Percentiles rank a stretch among this genome's conserved stretches.
These are phyloP conservation scores for Mesoclemmys tuberculata DNA, from an alignment of 2,113 vertebrate genomes.

Conservation along the genomic window DNA sequence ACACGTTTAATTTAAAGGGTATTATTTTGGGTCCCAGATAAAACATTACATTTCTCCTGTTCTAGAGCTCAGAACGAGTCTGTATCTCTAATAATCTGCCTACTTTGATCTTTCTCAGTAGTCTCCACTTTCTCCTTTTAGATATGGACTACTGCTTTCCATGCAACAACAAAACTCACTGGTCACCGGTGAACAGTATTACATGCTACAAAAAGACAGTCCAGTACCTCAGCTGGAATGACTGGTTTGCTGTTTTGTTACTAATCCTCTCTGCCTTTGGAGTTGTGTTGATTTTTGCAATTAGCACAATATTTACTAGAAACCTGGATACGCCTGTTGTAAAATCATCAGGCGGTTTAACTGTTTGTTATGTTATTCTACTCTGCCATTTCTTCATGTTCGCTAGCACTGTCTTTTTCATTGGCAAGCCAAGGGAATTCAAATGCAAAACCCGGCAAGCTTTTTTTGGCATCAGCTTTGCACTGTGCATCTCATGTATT, in stretches of 20 bases:
- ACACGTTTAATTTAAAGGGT: background rate
- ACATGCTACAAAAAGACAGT: slow-evolving; percentile 79
- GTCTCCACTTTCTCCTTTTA: slow-evolving; percentile 59
- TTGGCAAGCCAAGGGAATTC: slow-evolving; percentile 81
- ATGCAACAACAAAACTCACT: slow-evolving; percentile 82
- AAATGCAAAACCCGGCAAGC: slow-evolving; percentile 86
- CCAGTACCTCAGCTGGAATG: slow-evolving; percentile 83
- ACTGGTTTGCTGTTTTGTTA: slow-evolving; percentile 85
- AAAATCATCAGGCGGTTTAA: slow-evolving; percentile 84
- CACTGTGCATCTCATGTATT: slow-evolving; percentile 89
- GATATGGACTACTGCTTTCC: slow-evolving; percentile 87
- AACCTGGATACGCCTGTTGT: slow-evolving; percentile 85
- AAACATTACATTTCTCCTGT: background rate
- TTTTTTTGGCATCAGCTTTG: slow-evolving; percentile 88
- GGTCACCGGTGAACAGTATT: slow-evolving; percentile 83
- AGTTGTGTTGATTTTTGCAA: slow-evolving; percentile 76
- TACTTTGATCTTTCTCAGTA: background rate
- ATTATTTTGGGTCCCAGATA: background rate
- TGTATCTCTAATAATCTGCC: background rate
- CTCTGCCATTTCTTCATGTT: slow-evolving; percentile 86
- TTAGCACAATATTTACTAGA: slow-evolving; percentile 85
- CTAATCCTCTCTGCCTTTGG: slow-evolving; percentile 80
- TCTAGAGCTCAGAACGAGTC: background rate
- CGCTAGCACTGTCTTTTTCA: slow-evolving; percentile 83
- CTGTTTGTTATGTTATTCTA: slow-evolving; percentile 86